Evolutionary conservation across 2,113 vertebrate species (phyloP), one percentile per base, ranked within the genome.

Genomic region (Galeopterus variegatus): DNA sequence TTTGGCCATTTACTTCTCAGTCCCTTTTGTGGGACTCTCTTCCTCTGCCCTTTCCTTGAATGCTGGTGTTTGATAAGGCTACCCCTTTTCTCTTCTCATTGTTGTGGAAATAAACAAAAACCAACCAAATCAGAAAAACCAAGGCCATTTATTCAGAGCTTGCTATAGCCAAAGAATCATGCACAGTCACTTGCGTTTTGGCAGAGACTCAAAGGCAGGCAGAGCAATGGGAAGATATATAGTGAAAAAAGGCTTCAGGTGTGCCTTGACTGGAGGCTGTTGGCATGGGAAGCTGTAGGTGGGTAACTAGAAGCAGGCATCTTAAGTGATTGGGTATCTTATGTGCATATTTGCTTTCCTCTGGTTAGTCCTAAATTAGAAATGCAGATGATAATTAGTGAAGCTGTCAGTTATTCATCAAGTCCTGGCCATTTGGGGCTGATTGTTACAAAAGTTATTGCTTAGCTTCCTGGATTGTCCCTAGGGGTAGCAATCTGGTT

Each of bases 101-200:
- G 52, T 93, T 67, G 58, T 87, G 41, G 81, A 60, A 62, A 72
- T 45, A 54, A 58, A 65, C 52, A 91, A 92, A 88, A 84, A 52
- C 41, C n/a, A 88, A 67, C 84, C 69, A 88, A 83, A 83, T 83
- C 36, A 83, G 52, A 56, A 58, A 58, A 77, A 11, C 69, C 76
- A 83, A 93, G 54, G 18, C 69, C 93, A 60, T 45, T 92, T 88
- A 73, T 75, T 92, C 87, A 88, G 65, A 89, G 33, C 15, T 88
- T 95, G 89, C 67, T 82, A 88, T 36, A 58, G 58, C 83, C 87
- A 81, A n/a, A 15, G n/a, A 82, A 26, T 93, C 41, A 24, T 60
- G 33, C 60, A 83, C 41, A 4, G 24, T 41, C 67, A 64, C 17
- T 36, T 82, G 64, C 36, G 11, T 36, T 62, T 83, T 77, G 85